Conservation (phyloP, 2,113 vertebrate genomes). For the Haliaeetus leucogaster region DNA sequence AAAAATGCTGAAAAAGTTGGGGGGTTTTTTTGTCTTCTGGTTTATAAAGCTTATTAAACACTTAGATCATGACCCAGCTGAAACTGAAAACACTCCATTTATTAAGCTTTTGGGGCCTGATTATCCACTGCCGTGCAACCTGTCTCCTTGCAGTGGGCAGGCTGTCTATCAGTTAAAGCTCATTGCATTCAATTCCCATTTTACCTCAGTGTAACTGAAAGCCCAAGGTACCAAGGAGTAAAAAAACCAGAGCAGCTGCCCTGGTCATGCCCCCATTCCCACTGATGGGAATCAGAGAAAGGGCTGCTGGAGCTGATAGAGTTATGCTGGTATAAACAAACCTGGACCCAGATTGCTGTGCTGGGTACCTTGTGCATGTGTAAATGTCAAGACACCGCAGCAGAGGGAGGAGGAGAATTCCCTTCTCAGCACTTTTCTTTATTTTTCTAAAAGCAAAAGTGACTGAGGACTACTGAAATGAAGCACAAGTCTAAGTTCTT, state of each 20-base stretch:
- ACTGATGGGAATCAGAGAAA: background rate
- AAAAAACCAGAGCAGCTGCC: background rate
- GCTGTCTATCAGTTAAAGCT: background rate
- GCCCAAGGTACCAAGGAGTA: background rate
- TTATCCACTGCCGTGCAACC: background rate
- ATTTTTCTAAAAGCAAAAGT: background rate
- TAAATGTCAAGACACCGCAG: background rate
- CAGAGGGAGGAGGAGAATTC: background rate
- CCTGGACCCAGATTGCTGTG: background rate
- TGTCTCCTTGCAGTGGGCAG: background rate
- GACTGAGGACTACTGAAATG: background rate
- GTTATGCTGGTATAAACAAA: background rate
- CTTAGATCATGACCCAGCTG: background rate
- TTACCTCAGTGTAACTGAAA: background rate
- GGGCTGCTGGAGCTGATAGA: background rate
- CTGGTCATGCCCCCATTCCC: background rate
- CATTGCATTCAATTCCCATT: background rate
- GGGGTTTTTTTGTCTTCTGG: background rate
- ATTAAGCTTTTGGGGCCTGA: background rate
- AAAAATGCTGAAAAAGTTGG: background rate
- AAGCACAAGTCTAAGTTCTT: background rate
- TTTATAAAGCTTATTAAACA: conserved; percentile 17
- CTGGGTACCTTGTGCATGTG: background rate
- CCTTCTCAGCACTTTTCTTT: background rate
- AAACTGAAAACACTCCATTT: background rate